Base-by-base conservation (phyloP, 2,888 invertebrate genomes). In the Perizoma flavofasciatum region DNA sequence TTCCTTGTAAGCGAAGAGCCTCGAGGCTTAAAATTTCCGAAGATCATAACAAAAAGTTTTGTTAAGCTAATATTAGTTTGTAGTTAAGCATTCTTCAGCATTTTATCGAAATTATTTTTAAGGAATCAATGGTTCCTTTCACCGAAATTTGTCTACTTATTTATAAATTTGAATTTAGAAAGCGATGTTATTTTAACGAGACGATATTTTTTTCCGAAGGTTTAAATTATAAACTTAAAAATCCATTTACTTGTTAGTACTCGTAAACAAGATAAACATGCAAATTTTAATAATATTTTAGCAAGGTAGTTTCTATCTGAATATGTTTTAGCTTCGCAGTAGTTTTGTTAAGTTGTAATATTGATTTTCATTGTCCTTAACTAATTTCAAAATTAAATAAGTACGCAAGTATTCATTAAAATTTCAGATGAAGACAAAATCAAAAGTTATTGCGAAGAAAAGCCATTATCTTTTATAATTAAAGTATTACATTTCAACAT, bases 51-150 rank as follows among this genome's bases (percentile, higher is more conserved):
- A 63, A 63, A 55, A 61, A 69, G 66, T 69, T 67, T 69, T 60
- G 46, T 64, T 69, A 72, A 74, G 68, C 74, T 69, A 69, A 73
- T 69, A 70, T 65, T 59, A 61, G 59, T 63, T 65, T 59, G 59
- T 62, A 67, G 68, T 64, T 59, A 53, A 63, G 59, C 65, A 70
- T 55, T 61, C 59, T 66, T 63, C 60, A 58, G 62, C 63, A 57
- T 55, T 57, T 56, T 49, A 65, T 64, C 57, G 66, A 70, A 66
- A 70, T 70, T 71, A 71, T 75, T 70, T 67, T 67, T 47, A 68
- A 71, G 72, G 6, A 73, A 71, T 72, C 70, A 71, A 74, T 72
- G 56, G 55, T 55, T 61, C 50, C 45, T 66, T 59, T 60, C 59
- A 65, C 44, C 52, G 66, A 72, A 73, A 62, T 73, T 71, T 67